Evolutionary conservation across 2,797 vertebrate genomes (phyloP).

Genomic region (Siniperca scherzeri): DNA sequence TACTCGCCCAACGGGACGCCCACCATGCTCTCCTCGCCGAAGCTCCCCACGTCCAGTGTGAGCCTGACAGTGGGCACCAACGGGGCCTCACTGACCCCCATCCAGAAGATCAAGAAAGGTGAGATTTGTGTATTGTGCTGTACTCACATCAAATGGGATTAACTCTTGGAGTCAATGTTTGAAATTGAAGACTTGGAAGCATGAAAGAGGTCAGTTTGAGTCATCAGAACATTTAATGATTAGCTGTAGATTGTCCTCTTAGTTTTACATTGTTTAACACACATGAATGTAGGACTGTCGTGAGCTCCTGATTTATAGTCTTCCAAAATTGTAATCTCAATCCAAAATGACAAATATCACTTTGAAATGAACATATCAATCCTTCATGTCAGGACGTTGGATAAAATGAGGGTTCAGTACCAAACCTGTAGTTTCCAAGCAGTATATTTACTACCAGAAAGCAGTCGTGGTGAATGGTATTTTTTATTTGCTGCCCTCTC

Average conservation of each 20-base stretch:
- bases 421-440: not conserved
- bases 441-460: too few relatives aligned
- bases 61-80: constrained; percentile 89
- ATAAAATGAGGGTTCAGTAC: too few relatives aligned
- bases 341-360: not conserved
- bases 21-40: constrained; percentile 92
- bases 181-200: not conserved
- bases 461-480: not conserved
- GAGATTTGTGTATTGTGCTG: constrained; percentile 30
- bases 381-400: not conserved
- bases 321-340: not conserved
- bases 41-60: constrained; percentile 87
- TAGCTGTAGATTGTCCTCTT: not conserved
- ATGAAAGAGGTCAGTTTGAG: not conserved
- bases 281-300: not conserved
- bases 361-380: not conserved
- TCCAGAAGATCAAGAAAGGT: constrained; percentile 98
- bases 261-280: not conserved
- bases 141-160: not conserved
- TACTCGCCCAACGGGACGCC: constrained; percentile 94
- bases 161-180: not conserved
- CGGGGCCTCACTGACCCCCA: constrained; percentile 85
- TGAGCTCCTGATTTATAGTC: not conserved
- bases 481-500: not conserved
- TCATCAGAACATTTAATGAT: not conserved